Conservation (phyloP, 2,113 vertebrate species). For the Thunnus maccoyii region DNA sequence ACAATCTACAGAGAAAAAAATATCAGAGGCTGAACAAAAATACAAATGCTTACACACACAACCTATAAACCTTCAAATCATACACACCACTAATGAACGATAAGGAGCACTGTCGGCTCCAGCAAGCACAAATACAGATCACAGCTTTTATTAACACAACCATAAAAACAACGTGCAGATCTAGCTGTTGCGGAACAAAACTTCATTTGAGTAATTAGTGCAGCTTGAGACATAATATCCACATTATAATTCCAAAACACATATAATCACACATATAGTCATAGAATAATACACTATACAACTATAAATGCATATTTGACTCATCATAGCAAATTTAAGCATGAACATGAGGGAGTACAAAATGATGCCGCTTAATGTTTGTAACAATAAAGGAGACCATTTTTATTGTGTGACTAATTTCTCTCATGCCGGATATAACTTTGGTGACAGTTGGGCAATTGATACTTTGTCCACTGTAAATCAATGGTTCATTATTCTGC, state of each 20-base stretch:
- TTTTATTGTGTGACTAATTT: too few species aligned
- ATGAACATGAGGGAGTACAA: background rate
- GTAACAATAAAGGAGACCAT: too few species aligned
- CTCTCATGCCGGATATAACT: too few species aligned
- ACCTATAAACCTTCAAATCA: background rate
- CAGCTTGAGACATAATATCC: background rate
- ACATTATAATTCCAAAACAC: background rate
- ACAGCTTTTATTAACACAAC: constrained; percentile 23
- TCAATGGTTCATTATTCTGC: background rate
- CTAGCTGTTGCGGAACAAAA: background rate
- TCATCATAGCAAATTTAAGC: background rate
- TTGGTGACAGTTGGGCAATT: too few species aligned
- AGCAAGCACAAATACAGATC: constrained; percentile 26
- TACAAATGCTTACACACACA: background rate
- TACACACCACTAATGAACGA: constrained; percentile 20
- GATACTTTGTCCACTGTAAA: too few species aligned
- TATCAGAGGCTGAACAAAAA: background rate
- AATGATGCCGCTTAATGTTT: background rate
- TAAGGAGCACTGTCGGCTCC: background rate
- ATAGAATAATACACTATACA: background rate
- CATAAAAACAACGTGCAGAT: constrained; percentile 3
- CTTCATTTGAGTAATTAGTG: background rate
- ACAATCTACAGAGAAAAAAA: constrained; percentile 1
- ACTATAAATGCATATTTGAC: background rate
- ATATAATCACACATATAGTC: too few species aligned